Conservation (phyloP, 2,797 vertebrate genomes). For the Antennarius maculatus region DNA sequence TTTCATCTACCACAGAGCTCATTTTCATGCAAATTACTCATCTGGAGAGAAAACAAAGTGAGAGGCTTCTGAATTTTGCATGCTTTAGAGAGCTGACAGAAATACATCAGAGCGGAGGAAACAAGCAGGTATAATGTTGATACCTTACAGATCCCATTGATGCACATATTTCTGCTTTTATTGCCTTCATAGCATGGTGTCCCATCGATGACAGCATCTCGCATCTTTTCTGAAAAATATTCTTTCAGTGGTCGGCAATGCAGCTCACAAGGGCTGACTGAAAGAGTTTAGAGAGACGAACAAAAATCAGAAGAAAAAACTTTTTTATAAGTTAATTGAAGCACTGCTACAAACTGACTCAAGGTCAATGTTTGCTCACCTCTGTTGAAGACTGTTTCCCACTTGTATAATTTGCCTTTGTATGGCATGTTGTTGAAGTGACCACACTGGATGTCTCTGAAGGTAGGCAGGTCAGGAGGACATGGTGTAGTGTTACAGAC, state of each 20-base stretch:
- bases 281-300: background rate
- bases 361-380: slow-evolving; percentile 74
- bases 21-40: slow-evolving; percentile 52
- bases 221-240: slow-evolving; percentile 90
- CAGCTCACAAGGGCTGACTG: slow-evolving; percentile 93
- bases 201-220: slow-evolving; percentile 89
- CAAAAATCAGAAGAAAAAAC: background rate
- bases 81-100: background rate
- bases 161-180: slow-evolving; percentile 87
- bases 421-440: slow-evolving; percentile 88
- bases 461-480: slow-evolving; percentile 76
- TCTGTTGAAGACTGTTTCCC: slow-evolving; percentile 87
- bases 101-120: background rate
- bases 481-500: slow-evolving; percentile 86
- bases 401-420: slow-evolving; percentile 90
- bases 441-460: slow-evolving; percentile 91
- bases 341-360: too few species aligned
- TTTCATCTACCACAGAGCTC: slow-evolving; percentile 38
- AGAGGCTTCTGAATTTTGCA: slow-evolving; percentile 11
- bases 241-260: slow-evolving; percentile 89
- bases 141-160: slow-evolving; percentile 98
- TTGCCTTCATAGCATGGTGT: slow-evolving; percentile 88
- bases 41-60: slow-evolving; percentile 32
- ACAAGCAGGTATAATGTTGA: background rate
- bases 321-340: background rate